phyloP scores from a whole-genome alignment of 2,888 invertebrate genomes.

The Dusona sp. region DNA sequence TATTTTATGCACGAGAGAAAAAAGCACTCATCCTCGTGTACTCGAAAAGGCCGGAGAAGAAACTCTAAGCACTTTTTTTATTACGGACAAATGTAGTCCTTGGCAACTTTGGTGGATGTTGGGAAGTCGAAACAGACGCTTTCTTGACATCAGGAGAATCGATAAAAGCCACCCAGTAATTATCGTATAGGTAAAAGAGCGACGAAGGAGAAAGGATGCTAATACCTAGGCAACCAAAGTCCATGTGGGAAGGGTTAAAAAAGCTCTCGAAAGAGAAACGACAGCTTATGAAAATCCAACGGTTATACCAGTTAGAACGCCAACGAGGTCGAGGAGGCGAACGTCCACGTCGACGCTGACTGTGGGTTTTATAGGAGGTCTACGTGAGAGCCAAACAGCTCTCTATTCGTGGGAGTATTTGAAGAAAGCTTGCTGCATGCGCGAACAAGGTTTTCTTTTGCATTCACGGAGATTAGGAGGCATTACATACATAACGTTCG shows the following conservation, averaged over 20 bases:
- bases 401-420: conserved; percentile 60
- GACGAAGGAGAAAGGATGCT: conserved; percentile 69
- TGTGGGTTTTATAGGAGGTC: conserved; percentile 65
- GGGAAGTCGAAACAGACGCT: conserved; percentile 36
- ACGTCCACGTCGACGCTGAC: conserved; percentile 66
- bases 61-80: conserved; percentile 1
- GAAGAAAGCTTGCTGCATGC: conserved; percentile 44
- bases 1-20: conserved; percentile 80
- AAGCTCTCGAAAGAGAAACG: conserved; percentile 65
- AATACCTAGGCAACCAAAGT: conserved; percentile 55
- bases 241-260: conserved; percentile 62
- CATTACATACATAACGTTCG: conserved; percentile 2
- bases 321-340: conserved; percentile 24
- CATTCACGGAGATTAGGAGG: background rate
- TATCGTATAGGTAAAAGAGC: conserved; percentile 76
- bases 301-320: conserved; percentile 52
- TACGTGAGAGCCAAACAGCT: conserved; percentile 62
- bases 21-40: conserved; percentile 19
- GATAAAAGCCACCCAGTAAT: conserved; percentile 82
- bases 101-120: conserved; percentile 52
- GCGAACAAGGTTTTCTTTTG: conserved; percentile 61
- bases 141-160: conserved; percentile 55
- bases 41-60: background rate
- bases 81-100: conserved; percentile 34
- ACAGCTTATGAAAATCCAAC: conserved; percentile 45